These are phyloP conservation scores for Brassicogethes aeneus DNA, from an alignment of 2,888 invertebrate species.

Conservation along the genomic window DNA sequence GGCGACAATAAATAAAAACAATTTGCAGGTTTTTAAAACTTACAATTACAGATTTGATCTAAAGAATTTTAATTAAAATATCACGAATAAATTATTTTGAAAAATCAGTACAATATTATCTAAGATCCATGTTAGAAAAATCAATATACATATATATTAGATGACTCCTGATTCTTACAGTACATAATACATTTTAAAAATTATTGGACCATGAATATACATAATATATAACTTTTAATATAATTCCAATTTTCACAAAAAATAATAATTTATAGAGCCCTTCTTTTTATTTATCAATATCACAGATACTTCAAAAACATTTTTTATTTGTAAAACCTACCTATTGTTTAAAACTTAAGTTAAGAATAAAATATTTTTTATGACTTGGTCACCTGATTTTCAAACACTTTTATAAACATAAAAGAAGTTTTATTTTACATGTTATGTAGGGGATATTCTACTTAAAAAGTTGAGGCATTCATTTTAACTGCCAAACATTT, in stretches of 20 bases:
- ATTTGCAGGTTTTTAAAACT: slow-evolving; percentile 17
- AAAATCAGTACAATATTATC: no score
- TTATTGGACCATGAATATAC: slow-evolving; percentile 16
- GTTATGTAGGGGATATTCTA: no score
- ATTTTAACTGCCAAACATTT: no score
- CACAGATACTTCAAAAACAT: slow-evolving; percentile 32
- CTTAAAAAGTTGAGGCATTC: no score
- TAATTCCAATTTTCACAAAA: slow-evolving; percentile 13
- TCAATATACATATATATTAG: no score
- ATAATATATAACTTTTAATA: slow-evolving; percentile 14
- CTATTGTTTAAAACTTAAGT: slow-evolving; percentile 19
- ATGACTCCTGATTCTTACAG: no score
- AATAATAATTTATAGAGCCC: slow-evolving; percentile 18
- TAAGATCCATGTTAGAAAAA: no score
- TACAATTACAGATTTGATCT: slow-evolving; percentile 1
- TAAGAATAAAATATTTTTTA: slow-evolving; percentile 10
- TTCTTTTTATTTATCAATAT: slow-evolving; percentile 31
- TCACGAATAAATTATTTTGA: neutral
- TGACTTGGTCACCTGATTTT: no score
- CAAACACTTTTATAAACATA: no score
- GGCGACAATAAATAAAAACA: slow-evolving; percentile 11
- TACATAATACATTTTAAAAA: no score
- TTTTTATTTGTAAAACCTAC: slow-evolving; percentile 21
- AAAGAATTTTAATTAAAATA: neutral
- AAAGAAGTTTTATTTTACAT: no score